These are phyloP conservation scores for Eubasilissa splendida DNA, from an alignment of 2,888 invertebrate genomes.

Conservation along the genomic window DNA sequence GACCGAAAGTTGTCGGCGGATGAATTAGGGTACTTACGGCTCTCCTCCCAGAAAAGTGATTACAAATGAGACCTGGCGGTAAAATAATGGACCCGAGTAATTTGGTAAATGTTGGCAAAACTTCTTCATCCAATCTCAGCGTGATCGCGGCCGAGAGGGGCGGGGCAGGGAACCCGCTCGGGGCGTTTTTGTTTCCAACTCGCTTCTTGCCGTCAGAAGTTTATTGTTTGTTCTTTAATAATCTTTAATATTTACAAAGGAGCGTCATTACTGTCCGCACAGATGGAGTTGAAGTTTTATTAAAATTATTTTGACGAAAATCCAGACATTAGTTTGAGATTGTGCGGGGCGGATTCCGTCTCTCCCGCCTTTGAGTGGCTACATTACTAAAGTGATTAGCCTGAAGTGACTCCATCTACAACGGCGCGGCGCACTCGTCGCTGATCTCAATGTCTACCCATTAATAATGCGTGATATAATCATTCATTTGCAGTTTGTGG, in stretches of 20 bases:
- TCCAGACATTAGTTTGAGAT: constrained; percentile 39
- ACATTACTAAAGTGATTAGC: constrained; percentile 32
- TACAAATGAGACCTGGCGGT: constrained; percentile 56
- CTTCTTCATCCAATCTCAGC: constrained; percentile 57
- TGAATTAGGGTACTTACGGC: constrained; percentile 35
- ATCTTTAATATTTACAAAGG: constrained; percentile 58
- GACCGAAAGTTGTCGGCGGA: constrained; percentile 44
- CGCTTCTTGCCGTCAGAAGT: constrained; percentile 57
- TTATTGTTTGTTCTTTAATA: constrained; percentile 58
- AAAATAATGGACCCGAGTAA: constrained; percentile 58
- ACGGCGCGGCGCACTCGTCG: not conserved
- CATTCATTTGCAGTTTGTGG: constrained; percentile 26
- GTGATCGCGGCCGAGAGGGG: constrained; percentile 31
- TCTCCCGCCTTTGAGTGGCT: constrained; percentile 29
- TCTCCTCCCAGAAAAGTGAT: constrained; percentile 51
- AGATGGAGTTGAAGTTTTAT: constrained; percentile 58
- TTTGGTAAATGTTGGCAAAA: constrained; percentile 57
- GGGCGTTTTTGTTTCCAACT: constrained; percentile 56
- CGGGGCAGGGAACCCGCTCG: constrained; percentile 36
- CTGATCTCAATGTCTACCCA: constrained; percentile 33
- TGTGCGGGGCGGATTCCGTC: constrained; percentile 37
- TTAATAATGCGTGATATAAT: constrained; percentile 23
- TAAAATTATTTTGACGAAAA: constrained; percentile 54
- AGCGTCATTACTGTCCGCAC: constrained; percentile 57
- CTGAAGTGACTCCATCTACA: constrained; percentile 13